Base-by-base conservation (phyloP, 2,888 invertebrate species). In the Automeris io region DNA sequence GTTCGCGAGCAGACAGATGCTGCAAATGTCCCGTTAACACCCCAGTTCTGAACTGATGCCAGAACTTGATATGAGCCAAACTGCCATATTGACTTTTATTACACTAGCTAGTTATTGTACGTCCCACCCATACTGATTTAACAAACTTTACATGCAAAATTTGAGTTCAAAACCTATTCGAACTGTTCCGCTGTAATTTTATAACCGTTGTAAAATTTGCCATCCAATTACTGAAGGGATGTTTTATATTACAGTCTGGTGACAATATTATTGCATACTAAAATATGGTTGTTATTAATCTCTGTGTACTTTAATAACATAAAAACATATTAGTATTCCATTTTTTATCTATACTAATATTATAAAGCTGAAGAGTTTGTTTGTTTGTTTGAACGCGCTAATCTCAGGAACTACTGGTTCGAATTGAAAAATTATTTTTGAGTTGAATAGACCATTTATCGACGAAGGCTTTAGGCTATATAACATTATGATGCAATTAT, bases 31-130 rank as follows among this genome's bases (percentile, higher is more conserved):
- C 63, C 53, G 70, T 75, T 78, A 77, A 71, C 71, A 61, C 69
- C 51, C 43, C 57, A 64, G 54, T 73, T 69, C 75, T 78, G 81
- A 81, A 78, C 72, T 70, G 55, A 43, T 67, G 80, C 80, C 80
- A 77, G 63, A 65, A 63, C 50, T 66, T 65, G 58, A 60, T 59
- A 61, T 51, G 52, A 55, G 46, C 51, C 51, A 39, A 49, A 41
- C 42, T 49, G 54, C 50, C 51, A 54, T 58, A 72, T 68, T 52
- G 61, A 66, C 62, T 70, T 75, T 77, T 74, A 72, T 71, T 63
- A 55, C 60, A 55, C 53, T 58, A 61, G 61, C 55, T 31, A 21
- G 25, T 36, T 26, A 26, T 36, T 31, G 34, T 34, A 51, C 54
- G 52, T 39, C 42, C 33, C 26, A 24, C 31, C 26, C 36, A 29